Evolutionary conservation across 1,140 invertebrate genomes (phyloP).

Genomic region (Drosophila aff.): DNA sequence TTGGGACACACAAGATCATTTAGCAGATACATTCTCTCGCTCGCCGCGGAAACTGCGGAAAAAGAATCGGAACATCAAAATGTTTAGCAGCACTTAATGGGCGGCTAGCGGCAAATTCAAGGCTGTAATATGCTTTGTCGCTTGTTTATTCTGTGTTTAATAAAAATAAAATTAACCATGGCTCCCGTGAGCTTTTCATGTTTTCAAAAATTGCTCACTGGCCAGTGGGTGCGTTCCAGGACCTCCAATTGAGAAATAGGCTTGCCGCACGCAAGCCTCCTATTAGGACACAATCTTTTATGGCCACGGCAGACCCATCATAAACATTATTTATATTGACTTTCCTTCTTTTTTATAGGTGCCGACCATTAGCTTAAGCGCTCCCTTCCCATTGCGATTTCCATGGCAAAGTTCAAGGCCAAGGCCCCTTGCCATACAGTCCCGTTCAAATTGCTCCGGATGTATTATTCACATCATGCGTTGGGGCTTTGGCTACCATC

Average conservation of each 20-base stretch:
- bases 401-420: slow-evolving; percentile 67
- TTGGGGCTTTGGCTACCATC: slow-evolving; percentile 43
- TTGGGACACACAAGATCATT: slow-evolving; percentile 35
- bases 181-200: slow-evolving; percentile 11
- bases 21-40: slow-evolving; percentile 15
- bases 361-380: slow-evolving; percentile 63
- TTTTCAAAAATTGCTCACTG: slow-evolving; percentile 7
- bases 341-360: slow-evolving; percentile 54
- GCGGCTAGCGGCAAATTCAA: neutral
- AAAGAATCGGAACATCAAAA: slow-evolving; percentile 25
- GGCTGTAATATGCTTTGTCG: neutral
- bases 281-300: slow-evolving; percentile 59
- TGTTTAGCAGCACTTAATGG: slow-evolving; percentile 12
- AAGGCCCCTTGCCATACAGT: neutral
- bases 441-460: slow-evolving; percentile 43
- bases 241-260: slow-evolving; percentile 48
- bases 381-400: slow-evolving; percentile 25
- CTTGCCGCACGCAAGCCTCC: slow-evolving; percentile 43
- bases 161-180: slow-evolving; percentile 16
- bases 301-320: slow-evolving; percentile 38
- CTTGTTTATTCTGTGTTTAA: slow-evolving; percentile 18
- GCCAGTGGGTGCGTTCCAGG: slow-evolving; percentile 33
- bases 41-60: neutral
- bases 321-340: slow-evolving; percentile 76
- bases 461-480: slow-evolving; percentile 55